Evolutionary conservation across 1,140 invertebrate genomes (phyloP).

Genomic region (Pogonus chalceus): DNA sequence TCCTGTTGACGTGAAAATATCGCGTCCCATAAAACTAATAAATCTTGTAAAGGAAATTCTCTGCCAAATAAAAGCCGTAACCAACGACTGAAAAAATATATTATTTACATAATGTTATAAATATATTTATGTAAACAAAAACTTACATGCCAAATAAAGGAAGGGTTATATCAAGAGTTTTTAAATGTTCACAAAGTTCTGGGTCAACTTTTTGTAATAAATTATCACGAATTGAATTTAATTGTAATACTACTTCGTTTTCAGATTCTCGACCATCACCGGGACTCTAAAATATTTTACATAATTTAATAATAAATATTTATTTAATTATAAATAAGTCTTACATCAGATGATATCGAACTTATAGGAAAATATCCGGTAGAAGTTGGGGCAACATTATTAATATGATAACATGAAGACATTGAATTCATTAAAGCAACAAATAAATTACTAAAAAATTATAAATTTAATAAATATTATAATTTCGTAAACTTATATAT

Average conservation of each 20-base stretch:
- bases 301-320: neutral
- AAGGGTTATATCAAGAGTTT: constrained; percentile 59
- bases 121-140: constrained; percentile 15
- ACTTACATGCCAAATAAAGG: constrained; percentile 76
- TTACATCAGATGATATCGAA: constrained; percentile 12
- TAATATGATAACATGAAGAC: constrained; percentile 58
- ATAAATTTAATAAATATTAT: constrained; percentile 16
- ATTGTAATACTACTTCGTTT: constrained; percentile 54
- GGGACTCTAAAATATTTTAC: neutral
- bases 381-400: constrained; percentile 38
- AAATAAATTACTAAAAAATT: constrained; percentile 53
- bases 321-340: constrained; percentile 21
- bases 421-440: constrained; percentile 60
- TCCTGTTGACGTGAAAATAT: constrained; percentile 64
- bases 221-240: constrained; percentile 59
- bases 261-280: constrained; percentile 25
- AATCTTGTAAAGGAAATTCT: constrained; percentile 64
- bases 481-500: constrained; percentile 9
- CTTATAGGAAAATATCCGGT: constrained; percentile 35
- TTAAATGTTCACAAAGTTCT: constrained; percentile 55
- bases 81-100: constrained; percentile 55
- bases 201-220: constrained; percentile 53
- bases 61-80: constrained; percentile 67
- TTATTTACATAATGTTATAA: constrained; percentile 11
- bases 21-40: constrained; percentile 69